A percentile compares a stretch with the other conserved stretches of the same genome.
These are phyloP conservation scores for Gasterosteus aculeatus DNA, from an alignment of 2,113 vertebrate genomes.

Conservation along the genomic window DNA sequence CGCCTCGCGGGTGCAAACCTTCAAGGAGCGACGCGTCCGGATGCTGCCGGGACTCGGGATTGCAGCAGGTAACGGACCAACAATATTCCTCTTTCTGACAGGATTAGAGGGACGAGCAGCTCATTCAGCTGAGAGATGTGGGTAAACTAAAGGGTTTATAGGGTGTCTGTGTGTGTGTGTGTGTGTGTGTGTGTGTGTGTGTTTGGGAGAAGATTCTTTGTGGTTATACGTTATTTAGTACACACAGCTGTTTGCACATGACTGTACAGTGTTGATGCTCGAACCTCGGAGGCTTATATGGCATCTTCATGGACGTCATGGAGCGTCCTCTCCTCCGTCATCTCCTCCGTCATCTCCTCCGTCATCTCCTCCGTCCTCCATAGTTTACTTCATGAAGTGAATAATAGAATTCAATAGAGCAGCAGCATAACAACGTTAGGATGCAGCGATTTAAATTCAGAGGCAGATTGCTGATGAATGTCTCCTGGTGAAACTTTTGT, in stretches of 20 bases:
- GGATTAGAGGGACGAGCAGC: constrained; percentile 25
- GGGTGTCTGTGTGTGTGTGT: too few species aligned
- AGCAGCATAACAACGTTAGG: constrained; percentile 4
- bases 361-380: background rate
- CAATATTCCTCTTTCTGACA: constrained; percentile 21
- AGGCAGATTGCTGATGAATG: constrained; percentile 18
- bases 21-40: constrained; percentile 19
- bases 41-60: constrained; percentile 48
- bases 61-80: constrained; percentile 69
- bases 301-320: background rate
- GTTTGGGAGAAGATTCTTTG: background rate
- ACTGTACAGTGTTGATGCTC: constrained; percentile 14
- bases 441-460: background rate
- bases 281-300: background rate
- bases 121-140: constrained; percentile 20
- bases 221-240: constrained; percentile 35
- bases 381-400: background rate
- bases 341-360: background rate
- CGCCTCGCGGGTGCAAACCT: background rate
- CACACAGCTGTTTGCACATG: background rate
- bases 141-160: background rate
- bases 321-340: background rate
- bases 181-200: background rate
- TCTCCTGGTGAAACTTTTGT: background rate
- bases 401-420: background rate